Conservation (phyloP, 2,113 vertebrate genomes). For the Trachemys scripta region DNA sequence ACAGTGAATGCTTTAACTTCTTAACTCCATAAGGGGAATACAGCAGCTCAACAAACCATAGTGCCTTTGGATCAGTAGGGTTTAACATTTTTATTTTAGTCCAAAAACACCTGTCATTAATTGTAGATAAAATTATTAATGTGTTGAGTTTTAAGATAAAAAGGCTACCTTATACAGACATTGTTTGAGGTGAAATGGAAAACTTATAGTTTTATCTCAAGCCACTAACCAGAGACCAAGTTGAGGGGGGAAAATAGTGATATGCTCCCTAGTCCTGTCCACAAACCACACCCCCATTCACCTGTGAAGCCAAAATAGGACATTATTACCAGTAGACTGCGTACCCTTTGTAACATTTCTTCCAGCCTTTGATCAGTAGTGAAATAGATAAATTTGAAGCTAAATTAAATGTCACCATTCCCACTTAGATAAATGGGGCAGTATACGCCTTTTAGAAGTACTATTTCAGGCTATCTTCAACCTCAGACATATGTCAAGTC, state of each 20-base stretch:
- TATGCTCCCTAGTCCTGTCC: background rate
- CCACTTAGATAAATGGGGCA: fast-evolving
- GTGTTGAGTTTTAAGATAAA: background rate
- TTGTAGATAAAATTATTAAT: background rate
- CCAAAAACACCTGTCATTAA: background rate
- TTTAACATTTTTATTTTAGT: background rate
- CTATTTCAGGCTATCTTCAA: background rate
- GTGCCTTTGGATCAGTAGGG: background rate
- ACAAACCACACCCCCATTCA: background rate
- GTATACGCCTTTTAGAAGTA: background rate
- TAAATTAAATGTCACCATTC: background rate
- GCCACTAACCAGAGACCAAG: background rate
- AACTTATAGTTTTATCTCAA: background rate
- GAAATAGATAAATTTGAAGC: background rate
- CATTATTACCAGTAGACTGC: background rate
- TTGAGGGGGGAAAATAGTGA: background rate
- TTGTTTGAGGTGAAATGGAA: background rate
- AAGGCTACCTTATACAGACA: background rate
- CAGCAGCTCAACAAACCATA: background rate
- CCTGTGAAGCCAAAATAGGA: slow-evolving; percentile 47
- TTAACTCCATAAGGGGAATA: background rate
- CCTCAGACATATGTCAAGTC: background rate
- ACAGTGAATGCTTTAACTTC: background rate
- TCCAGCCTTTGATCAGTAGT: background rate
- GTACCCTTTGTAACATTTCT: background rate